Conservation (phyloP, 1,140 invertebrate species). For the Aphelenchoides avenae region DNA sequence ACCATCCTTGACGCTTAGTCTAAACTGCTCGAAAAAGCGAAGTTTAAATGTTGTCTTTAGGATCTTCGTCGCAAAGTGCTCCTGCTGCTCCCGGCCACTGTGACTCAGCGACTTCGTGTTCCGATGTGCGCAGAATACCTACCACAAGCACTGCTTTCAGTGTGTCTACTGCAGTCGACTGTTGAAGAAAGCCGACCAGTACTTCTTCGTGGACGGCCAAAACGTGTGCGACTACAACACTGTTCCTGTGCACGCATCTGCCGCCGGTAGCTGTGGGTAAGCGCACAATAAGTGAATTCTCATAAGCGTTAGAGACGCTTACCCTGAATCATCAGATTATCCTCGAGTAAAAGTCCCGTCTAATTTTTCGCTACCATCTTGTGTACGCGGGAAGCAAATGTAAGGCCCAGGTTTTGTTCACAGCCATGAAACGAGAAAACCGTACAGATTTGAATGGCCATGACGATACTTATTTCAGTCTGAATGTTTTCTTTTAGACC, state of each 20-base stretch:
- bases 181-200: conserved; percentile 25
- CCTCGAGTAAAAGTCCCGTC: too few relatives aligned
- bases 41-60: not conserved
- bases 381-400: too few relatives aligned
- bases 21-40: not conserved
- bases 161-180: conserved; percentile 24
- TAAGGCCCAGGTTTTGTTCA: too few relatives aligned
- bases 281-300: too few relatives aligned
- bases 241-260: conserved; percentile 12
- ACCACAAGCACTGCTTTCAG: conserved; percentile 28
- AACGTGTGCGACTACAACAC: conserved; percentile 29
- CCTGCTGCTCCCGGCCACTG: conserved; percentile 8
- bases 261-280: not conserved
- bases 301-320: too few relatives aligned
- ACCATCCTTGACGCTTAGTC: too few relatives aligned
- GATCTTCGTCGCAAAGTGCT: conserved; percentile 14
- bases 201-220: conserved; percentile 19
- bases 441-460: conserved; percentile 2
- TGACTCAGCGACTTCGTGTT: conserved; percentile 18
- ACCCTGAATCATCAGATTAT: too few relatives aligned
- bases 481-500: not conserved
- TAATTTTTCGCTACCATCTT: too few relatives aligned
- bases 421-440: conserved; percentile 2
- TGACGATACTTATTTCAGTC: not conserved
- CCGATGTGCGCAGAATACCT: not conserved